Base-by-base conservation (phyloP, 2,113 vertebrate genomes). In the Hippopotamus amphibius region DNA sequence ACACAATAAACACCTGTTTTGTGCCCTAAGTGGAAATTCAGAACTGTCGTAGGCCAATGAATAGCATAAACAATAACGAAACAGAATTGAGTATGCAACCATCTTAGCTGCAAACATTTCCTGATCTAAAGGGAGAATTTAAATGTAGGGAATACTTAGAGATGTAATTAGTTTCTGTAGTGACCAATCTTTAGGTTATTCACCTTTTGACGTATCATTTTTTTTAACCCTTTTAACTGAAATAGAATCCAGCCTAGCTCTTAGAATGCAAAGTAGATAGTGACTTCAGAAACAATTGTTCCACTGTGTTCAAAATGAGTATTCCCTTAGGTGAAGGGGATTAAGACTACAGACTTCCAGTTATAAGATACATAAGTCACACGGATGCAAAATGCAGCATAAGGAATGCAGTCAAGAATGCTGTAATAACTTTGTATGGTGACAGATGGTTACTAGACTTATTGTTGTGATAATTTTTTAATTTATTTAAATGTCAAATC, bases 251-350 rank as follows among this genome's bases (percentile, higher is more conserved):
- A 93, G 55, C 17, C 37, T 85, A 88, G 13, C 83, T 86, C 61
- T 96, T 41, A 63, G 69, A 93, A 86, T n/a, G 33, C 43, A 59
- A 88, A 96, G 26, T 53, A 4, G 71, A 77, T 84, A 48, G 17
- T 65, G 19, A 87, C 17, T 92, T 96, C 80, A 65, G 76, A 96
- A 97, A 92, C 72, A 93, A 85, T 90, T 81, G 43, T 79, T 66
- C 61, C 48, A 85, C 28, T 93, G 37, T 82, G 24, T 82, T 94
- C 68, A n/a, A 94, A 93, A 30, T 48, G 43, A 95, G 19, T 30
- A 15, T 88, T 90, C 12, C 12, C 53, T 80, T 77, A 53, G 74
- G 77, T 5, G 53, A 57, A 57, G 7, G 14, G 77, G 53, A 57
- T 57, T 57, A 57, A 37, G 53, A 80, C 53, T 80, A 37, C 53